A percentile compares a stretch with the other conserved stretches of the same genome.
Evolutionary conservation across 2,888 invertebrate genomes (phyloP).

Genomic region (Branchellion lobata): DNA sequence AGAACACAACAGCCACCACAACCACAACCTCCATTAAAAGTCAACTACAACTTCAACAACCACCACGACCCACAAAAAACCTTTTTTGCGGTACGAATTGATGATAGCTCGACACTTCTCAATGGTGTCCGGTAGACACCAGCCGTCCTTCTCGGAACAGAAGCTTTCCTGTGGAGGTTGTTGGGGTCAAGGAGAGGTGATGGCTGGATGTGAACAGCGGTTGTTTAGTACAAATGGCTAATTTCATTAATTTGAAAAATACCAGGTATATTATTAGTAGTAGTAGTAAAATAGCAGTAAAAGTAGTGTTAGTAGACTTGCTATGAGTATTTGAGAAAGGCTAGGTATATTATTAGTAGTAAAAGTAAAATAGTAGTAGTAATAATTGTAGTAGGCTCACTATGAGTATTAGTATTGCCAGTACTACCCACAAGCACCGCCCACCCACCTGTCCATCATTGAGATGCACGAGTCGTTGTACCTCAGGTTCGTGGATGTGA

Average conservation of each 20-base stretch:
- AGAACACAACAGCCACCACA: background rate
- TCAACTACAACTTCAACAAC: background rate
- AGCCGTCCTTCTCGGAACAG: conserved; percentile 60
- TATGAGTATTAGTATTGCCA: too few species aligned
- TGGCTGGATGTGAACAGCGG: background rate
- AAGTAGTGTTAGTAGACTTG: too few species aligned
- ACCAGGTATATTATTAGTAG: too few species aligned
- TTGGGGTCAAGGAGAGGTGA: background rate
- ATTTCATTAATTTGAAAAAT: too few species aligned
- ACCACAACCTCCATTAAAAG: background rate
- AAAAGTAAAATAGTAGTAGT: too few species aligned
- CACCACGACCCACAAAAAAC: background rate
- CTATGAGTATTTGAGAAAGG: too few species aligned
- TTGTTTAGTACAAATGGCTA: too few species aligned
- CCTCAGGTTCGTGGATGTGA: conserved; percentile 77
- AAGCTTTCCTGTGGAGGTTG: conserved; percentile 53
- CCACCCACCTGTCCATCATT: conserved; percentile 55
- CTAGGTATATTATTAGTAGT: too few species aligned
- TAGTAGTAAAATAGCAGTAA: too few species aligned
- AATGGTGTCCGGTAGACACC: conserved; percentile 56
- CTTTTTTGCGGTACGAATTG: conserved; percentile 33
- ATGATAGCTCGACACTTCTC: conserved; percentile 55
- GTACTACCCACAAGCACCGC: background rate
- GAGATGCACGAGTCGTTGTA: conserved; percentile 65
- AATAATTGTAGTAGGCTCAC: too few species aligned